phyloP scores from a whole-genome alignment of 2,888 invertebrate species.

The Perdita meconis region DNA sequence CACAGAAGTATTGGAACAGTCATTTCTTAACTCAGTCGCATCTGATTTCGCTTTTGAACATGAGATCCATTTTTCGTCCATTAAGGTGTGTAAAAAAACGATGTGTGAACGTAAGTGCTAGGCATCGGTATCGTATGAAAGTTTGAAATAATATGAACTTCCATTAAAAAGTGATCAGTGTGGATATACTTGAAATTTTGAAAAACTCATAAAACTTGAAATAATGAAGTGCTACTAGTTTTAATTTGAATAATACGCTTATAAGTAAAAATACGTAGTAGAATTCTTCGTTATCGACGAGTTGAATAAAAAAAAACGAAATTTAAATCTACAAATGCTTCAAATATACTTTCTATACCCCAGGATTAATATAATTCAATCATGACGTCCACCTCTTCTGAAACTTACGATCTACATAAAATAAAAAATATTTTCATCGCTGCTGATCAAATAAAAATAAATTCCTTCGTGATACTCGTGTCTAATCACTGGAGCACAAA shows the following conservation, averaged over 20 bases:
- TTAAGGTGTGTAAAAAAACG: too few species aligned
- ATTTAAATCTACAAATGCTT: too few species aligned
- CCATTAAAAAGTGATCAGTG: not conserved
- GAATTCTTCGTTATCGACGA: constrained; percentile 6
- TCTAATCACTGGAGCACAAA: not conserved
- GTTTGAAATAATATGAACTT: not conserved
- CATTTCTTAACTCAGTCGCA: constrained; percentile 4
- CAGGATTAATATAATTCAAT: too few species aligned
- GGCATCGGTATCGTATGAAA: not conserved
- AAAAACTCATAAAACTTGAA: not conserved
- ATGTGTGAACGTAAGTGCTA: not conserved
- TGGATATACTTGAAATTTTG: not conserved
- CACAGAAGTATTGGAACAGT: constrained; percentile 36
- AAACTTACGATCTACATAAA: not conserved
- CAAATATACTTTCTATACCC: too few species aligned
- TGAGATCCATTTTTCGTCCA: not conserved
- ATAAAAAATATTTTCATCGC: not conserved
- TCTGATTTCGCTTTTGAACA: not conserved
- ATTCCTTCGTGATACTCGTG: not conserved
- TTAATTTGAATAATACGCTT: too few species aligned
- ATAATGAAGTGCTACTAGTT: too few species aligned
- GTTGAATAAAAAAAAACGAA: too few species aligned
- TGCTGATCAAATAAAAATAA: not conserved
- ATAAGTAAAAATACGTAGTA: too few species aligned
- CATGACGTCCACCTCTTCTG: constrained; percentile 16